phyloP scores from a whole-genome alignment of 2,113 vertebrate species.

The Pluvianellus socialis region DNA sequence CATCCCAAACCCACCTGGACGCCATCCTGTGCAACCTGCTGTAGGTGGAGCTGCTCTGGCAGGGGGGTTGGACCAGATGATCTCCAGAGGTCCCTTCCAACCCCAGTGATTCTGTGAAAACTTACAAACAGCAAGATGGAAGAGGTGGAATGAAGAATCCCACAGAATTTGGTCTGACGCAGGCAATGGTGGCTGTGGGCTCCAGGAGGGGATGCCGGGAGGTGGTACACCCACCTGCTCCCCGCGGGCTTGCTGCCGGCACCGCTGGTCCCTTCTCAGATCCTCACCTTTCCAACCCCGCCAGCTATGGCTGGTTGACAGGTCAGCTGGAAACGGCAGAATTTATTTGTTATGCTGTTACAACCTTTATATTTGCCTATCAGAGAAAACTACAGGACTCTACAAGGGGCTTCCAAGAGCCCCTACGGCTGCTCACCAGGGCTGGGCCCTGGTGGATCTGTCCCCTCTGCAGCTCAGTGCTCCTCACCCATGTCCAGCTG shows the following conservation, averaged over 20 bases:
- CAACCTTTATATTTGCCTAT: not conserved
- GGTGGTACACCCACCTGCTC: not conserved
- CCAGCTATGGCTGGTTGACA: not conserved
- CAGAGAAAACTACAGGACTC: not conserved
- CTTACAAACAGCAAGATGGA: not conserved
- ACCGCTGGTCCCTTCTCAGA: not conserved
- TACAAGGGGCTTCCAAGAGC: not conserved
- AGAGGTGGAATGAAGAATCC: not conserved
- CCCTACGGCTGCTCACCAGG: not conserved
- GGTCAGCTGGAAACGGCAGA: fast-evolving
- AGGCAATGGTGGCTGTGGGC: fast-evolving
- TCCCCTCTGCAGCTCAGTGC: not conserved
- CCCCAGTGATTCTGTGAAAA: too few relatives aligned
- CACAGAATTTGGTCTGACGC: not conserved
- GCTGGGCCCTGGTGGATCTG: not conserved
- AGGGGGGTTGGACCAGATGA: too few relatives aligned
- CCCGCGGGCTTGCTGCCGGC: not conserved
- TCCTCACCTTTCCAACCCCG: not conserved
- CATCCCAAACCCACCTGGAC: too few relatives aligned
- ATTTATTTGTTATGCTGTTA: not conserved
- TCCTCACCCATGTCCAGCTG: not conserved
- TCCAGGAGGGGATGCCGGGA: not conserved
- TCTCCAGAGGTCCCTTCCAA: too few relatives aligned
- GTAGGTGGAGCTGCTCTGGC: too few relatives aligned
- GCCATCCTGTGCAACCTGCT: too few relatives aligned